phyloP scores from a whole-genome alignment of 2,113 vertebrate genomes.

The Elanoides forficatus region DNA sequence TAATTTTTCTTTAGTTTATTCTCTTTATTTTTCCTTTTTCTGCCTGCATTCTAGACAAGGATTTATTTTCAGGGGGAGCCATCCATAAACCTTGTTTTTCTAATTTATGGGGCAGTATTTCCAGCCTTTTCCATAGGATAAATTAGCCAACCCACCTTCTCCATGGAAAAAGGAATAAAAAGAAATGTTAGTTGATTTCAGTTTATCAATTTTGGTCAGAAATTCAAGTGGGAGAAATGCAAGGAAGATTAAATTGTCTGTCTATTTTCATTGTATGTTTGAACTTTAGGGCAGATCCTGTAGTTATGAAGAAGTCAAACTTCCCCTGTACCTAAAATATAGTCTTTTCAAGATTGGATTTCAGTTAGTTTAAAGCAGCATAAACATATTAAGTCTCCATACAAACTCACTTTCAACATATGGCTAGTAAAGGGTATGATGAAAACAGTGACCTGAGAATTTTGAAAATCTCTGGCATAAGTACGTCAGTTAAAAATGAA shows the following conservation, averaged over 20 bases:
- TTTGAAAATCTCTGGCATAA: constrained; percentile 20
- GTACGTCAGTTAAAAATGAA: constrained; percentile 52
- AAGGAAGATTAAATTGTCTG: background rate
- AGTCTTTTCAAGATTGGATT: background rate
- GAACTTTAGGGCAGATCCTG: background rate
- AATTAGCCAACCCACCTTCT: background rate
- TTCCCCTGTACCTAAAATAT: background rate
- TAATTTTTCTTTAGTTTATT: background rate
- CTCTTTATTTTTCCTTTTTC: background rate
- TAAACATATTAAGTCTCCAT: background rate
- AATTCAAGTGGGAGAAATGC: background rate
- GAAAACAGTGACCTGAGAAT: constrained; percentile 44
- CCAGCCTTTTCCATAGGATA: background rate
- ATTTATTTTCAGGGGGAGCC: background rate
- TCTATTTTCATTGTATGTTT: background rate
- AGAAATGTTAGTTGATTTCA: background rate
- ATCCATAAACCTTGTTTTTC: background rate
- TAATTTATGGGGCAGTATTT: background rate
- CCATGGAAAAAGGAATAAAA: background rate
- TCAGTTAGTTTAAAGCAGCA: background rate
- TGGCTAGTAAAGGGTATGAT: constrained; percentile 18
- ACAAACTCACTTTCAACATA: background rate
- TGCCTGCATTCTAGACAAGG: background rate
- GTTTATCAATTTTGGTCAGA: background rate
- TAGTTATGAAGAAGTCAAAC: background rate